Conservation (phyloP, 2,888 invertebrate species). For the Agrochola macilenta region DNA sequence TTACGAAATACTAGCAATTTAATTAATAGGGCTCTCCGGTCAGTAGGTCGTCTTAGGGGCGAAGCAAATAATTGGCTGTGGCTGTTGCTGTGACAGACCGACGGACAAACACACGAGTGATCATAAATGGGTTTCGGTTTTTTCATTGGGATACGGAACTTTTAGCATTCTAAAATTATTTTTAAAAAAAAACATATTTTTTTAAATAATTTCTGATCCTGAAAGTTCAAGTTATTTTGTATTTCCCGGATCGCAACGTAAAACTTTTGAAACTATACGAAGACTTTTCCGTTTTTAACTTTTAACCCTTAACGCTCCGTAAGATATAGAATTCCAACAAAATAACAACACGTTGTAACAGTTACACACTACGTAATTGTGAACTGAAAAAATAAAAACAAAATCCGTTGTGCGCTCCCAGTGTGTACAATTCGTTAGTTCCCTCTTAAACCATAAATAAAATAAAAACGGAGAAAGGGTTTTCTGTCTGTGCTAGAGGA, state of each 20-base stretch:
- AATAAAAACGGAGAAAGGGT: slow-evolving; percentile 46
- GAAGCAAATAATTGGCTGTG: no score
- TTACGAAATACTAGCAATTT: no score
- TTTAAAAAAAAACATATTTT: no score
- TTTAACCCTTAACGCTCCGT: not conserved
- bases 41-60: no score
- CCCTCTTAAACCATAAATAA: slow-evolving; percentile 50
- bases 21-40: no score
- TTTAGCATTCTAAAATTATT: no score
- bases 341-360: not conserved
- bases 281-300: not conserved
- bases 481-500: slow-evolving; percentile 32
- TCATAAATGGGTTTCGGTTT: no score
- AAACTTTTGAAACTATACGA: not conserved
- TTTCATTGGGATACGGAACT: no score
- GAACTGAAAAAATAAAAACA: slow-evolving; percentile 27
- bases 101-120: no score
- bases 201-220: no score
- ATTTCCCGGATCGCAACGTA: not conserved
- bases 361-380: slow-evolving; percentile 37
- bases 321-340: not conserved
- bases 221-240: no score
- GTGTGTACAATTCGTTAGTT: slow-evolving; percentile 59
- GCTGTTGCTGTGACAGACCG: no score
- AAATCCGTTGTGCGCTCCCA: slow-evolving; percentile 8